phyloP scores from a whole-genome alignment of 2,797 vertebrate species.

The Thalassophryne amazonica region DNA sequence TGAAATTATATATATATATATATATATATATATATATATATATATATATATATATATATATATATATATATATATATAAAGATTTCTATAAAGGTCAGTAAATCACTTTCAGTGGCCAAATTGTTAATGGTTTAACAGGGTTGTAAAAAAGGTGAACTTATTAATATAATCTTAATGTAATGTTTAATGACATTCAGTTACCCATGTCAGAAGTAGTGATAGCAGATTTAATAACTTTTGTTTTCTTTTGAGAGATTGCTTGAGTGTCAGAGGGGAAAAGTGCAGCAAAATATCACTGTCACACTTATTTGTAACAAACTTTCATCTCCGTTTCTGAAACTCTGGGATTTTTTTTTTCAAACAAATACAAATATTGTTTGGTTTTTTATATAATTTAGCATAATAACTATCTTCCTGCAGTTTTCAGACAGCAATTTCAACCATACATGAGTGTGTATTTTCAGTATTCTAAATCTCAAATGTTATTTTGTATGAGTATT shows the following conservation, averaged over 20 bases:
- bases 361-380: too few relatives aligned
- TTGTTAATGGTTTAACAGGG: too few relatives aligned
- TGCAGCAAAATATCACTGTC: constrained; percentile 41
- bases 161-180: constrained; percentile 29
- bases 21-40: too few relatives aligned
- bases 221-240: constrained; percentile 33
- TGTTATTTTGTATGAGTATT: constrained; percentile 66
- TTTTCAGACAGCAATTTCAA: constrained; percentile 37
- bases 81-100: too few relatives aligned
- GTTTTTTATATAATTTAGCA: not conserved
- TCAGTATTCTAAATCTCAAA: constrained; percentile 57
- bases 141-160: too few relatives aligned
- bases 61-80: too few relatives aligned
- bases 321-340: constrained; percentile 43
- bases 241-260: constrained; percentile 72
- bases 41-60: too few relatives aligned
- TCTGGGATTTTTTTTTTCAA: too few relatives aligned
- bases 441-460: constrained; percentile 66
- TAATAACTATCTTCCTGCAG: constrained; percentile 19
- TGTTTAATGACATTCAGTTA: constrained; percentile 31
- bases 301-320: constrained; percentile 34
- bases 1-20: too few relatives aligned
- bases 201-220: constrained; percentile 13
- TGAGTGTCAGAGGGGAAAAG: constrained; percentile 75
- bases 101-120: too few relatives aligned